Percentiles rank a stretch among this genome's conserved stretches.
Evolutionary conservation across 1,140 invertebrate genomes (phyloP).

Genomic region (Atopsyche davidsoni): DNA sequence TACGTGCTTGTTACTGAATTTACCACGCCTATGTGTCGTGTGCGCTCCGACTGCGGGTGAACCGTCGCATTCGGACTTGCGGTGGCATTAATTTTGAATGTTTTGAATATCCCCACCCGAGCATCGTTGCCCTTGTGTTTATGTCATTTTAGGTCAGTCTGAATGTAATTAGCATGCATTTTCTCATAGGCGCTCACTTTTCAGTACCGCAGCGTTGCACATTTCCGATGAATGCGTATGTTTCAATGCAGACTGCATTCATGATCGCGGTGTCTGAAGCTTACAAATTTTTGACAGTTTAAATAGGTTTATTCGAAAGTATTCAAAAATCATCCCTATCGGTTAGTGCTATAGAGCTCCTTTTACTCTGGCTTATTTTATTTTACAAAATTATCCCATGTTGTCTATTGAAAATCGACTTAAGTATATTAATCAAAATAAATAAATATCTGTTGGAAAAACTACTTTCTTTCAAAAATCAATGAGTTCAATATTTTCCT

Average conservation of each 20-base stretch:
- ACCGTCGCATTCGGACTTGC: slow-evolving; percentile 3
- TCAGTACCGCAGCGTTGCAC: neutral
- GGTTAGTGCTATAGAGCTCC: neutral
- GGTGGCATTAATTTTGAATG: slow-evolving; percentile 16
- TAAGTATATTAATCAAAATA: too few relatives aligned
- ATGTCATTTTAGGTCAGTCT: slow-evolving; percentile 17
- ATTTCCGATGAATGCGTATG: neutral
- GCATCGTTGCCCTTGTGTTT: slow-evolving; percentile 14
- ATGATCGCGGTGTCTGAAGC: neutral
- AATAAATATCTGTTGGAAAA: too few relatives aligned
- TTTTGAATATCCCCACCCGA: slow-evolving; percentile 22
- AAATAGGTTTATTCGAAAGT: slow-evolving; percentile 14
- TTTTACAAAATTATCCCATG: too few relatives aligned
- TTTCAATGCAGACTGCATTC: neutral
- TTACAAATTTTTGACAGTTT: slow-evolving; percentile 27
- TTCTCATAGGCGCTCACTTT: neutral
- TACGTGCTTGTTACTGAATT: slow-evolving; percentile 41
- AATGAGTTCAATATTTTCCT: too few relatives aligned
- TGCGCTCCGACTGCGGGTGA: slow-evolving; percentile 8
- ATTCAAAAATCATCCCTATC: slow-evolving; percentile 5
- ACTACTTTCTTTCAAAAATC: too few relatives aligned
- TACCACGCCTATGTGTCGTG: slow-evolving; percentile 15
- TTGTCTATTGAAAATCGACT: too few relatives aligned
- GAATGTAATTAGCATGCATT: slow-evolving; percentile 11
- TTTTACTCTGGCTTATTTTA: too few relatives aligned